phyloP scores from a whole-genome alignment of 2,113 vertebrate species.

The Elephantulus edwardii region DNA sequence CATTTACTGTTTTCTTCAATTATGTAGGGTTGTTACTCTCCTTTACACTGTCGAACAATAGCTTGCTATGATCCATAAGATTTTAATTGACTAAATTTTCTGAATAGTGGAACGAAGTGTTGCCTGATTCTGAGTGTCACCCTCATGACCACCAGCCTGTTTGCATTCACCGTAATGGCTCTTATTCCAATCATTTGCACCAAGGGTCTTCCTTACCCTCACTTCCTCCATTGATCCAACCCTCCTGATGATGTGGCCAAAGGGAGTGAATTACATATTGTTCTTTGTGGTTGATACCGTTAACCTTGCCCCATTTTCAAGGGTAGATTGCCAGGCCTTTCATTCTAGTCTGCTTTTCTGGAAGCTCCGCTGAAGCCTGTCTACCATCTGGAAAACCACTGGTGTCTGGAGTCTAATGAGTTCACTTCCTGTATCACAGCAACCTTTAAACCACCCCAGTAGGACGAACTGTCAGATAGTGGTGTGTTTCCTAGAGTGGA shows the following conservation, averaged over 20 bases:
- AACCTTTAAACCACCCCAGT: neutral
- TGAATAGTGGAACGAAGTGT: neutral
- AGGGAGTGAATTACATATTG: too few species aligned
- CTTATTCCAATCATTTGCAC: neutral
- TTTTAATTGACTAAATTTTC: neutral
- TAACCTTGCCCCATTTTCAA: neutral
- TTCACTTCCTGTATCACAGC: neutral
- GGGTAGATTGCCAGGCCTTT: neutral
- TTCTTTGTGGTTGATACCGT: neutral
- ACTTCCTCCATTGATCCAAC: neutral
- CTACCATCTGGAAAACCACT: neutral
- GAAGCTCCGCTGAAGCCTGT: neutral
- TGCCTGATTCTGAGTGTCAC: neutral
- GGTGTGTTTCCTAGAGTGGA: neutral
- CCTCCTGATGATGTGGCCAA: neutral
- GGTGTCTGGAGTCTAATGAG: neutral
- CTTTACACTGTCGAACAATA: neutral
- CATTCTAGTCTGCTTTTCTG: neutral
- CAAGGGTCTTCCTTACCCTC: neutral
- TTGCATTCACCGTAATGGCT: neutral
- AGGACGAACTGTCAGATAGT: neutral
- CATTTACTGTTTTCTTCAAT: neutral
- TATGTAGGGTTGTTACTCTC: neutral
- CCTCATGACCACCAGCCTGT: neutral
- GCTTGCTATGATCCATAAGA: neutral